Base-by-base conservation (phyloP, 1,140 invertebrate species). In the Atta colombica region DNA sequence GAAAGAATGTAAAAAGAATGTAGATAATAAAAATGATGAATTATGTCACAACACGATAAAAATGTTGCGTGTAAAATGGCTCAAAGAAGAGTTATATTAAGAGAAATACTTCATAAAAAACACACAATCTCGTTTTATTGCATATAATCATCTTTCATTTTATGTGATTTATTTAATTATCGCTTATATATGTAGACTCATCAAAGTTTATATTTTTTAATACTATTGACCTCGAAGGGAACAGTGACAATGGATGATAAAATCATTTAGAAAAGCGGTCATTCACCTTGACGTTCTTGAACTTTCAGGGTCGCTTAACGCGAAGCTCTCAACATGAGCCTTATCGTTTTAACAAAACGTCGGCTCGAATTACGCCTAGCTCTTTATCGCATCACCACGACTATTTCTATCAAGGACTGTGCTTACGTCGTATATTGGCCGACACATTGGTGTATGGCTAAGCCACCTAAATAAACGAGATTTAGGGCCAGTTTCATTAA, bases 261-360 rank as follows among this genome's bases (percentile, higher is more conserved):
- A 89, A 90, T 89, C 90, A 81, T 78, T 90, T 77, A 53, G 14
- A 28, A 71, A 78, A 75, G 68, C 89, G 94, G 92, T 58, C 94
- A 89, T 94, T 94, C 92, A 94, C 93, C 94, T 89, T 77, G 90
- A 77, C 91, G 93, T 93, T 94, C 94, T 94, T 94, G 94, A 94
- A 94, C 94, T 93, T 94, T 94, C 93, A 94, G 94, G 94, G 94
- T 94, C 94, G 93, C 89, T 89, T 89, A 61, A 85, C 74, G 53
- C 61, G 61, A 53, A 72, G 61, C 77, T 53, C 74, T 21, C 86
- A 75, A 71, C 61, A 53, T 28, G 51, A 60, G 28, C 51, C 81
- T 92, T 91, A 92, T 92, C 91, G 86, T 85, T 91, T 90, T 69
- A 87, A 51, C 88, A 69, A 87, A 91, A 91, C 72, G 66, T 75